These are phyloP conservation scores for Theretra japonica DNA, from an alignment of 2,888 invertebrate species.

Conservation along the genomic window DNA sequence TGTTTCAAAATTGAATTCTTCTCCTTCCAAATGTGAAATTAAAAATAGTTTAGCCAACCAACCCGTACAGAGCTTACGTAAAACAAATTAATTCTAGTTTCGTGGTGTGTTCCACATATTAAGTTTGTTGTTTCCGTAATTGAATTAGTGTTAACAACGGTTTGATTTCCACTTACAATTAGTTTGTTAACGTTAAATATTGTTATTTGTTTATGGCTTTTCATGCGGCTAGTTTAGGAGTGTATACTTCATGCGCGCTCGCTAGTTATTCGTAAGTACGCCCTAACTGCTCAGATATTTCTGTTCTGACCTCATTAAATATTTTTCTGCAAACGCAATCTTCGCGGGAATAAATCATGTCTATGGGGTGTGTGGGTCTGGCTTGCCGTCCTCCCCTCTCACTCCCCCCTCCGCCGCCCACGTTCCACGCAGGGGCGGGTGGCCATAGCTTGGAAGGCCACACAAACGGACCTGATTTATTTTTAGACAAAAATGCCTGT, in stretches of 20 bases:
- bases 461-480: slow-evolving; percentile 59
- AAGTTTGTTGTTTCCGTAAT: slow-evolving; percentile 25
- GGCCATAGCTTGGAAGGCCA: slow-evolving; percentile 55
- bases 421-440: slow-evolving; percentile 48
- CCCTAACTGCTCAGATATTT: slow-evolving; percentile 29
- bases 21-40: slow-evolving; percentile 10
- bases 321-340: slow-evolving; percentile 54
- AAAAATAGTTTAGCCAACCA: slow-evolving; percentile 21
- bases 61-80: neutral
- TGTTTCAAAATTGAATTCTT: slow-evolving; percentile 23
- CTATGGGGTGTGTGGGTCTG: slow-evolving; percentile 47
- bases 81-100: slow-evolving; percentile 30
- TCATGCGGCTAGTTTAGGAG: neutral
- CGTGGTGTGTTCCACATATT: slow-evolving; percentile 21
- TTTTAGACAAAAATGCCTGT: slow-evolving; percentile 58
- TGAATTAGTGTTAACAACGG: slow-evolving; percentile 16
- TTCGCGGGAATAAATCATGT: slow-evolving; percentile 65
- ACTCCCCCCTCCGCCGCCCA: slow-evolving; percentile 37
- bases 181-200: slow-evolving; percentile 32
- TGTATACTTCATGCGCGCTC: neutral
- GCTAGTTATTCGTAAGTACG: neutral
- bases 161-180: slow-evolving; percentile 27
- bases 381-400: slow-evolving; percentile 30
- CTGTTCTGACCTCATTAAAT: slow-evolving; percentile 54
- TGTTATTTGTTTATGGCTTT: neutral